Conservation (phyloP, 2,888 invertebrate genomes). For the Troides oblongomaculatus region DNA sequence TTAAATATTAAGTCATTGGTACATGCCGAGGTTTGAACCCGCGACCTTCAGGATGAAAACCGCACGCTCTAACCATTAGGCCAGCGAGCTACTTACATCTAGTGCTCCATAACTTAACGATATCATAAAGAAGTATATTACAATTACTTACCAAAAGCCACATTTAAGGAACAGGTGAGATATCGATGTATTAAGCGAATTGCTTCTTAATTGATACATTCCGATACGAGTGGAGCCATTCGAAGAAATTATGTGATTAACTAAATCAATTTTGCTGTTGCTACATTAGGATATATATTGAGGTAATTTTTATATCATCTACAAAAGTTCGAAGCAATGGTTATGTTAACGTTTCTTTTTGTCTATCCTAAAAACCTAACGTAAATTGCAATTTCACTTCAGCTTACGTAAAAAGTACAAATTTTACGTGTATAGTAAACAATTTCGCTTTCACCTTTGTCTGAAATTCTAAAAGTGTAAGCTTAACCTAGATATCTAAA, state of each 20-base stretch:
- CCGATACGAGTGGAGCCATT: slow-evolving; percentile 62
- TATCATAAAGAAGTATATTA: not conserved
- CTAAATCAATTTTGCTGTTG: slow-evolving; percentile 57
- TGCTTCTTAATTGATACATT: slow-evolving; percentile 35
- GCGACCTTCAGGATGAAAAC: no score
- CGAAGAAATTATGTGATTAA: slow-evolving; percentile 71
- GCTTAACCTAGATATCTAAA: slow-evolving; percentile 6
- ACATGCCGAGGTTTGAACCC: no score
- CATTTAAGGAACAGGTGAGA: slow-evolving; percentile 15
- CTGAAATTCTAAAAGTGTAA: slow-evolving; percentile 1
- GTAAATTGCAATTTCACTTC: not conserved
- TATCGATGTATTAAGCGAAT: slow-evolving; percentile 14
- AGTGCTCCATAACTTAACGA: not conserved
- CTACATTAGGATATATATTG: not conserved
- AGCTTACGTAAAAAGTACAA: not conserved
- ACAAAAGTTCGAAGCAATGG: not conserved
- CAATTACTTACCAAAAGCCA: not conserved
- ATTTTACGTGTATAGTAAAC: not conserved
- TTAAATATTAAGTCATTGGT: no score
- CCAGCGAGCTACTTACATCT: no score
- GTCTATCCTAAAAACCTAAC: not conserved
- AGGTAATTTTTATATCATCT: not conserved
- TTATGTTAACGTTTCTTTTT: no score
- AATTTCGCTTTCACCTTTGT: not conserved
- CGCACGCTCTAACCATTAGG: no score